Base-by-base conservation (phyloP, 2,888 invertebrate genomes). In the Trimorus sp. region DNA sequence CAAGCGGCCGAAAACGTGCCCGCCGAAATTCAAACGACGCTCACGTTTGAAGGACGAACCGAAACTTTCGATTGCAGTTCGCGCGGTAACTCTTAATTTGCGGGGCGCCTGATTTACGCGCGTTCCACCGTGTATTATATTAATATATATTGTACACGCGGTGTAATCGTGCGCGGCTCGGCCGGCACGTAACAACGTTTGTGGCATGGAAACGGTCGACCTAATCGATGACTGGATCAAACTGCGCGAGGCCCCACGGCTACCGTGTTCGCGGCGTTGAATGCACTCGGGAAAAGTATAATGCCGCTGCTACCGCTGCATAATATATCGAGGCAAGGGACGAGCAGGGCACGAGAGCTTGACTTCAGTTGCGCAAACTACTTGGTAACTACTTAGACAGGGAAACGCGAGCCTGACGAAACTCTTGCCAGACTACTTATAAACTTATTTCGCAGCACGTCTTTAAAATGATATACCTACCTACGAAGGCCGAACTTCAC, bases 401-500 rank as follows among this genome's bases (percentile, higher is more conserved):
- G 83, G 85, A 85, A 85, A 85, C 85, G 86, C 84, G 85, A 84
- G 87, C 87, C 88, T 88, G 89, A 88, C 87, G 85, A 89, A 89
- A 89, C 88, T 89, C 87, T 86, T 86, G 85, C 86, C 84, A 86
- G 87, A 89, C 89, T 90, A 90, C 89, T 90, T 89, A 90, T 86
- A 90, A 89, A 90, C 89, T 90, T 90, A 89, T 90, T 89, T 89
- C 87, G 88, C 84, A 86, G 87, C 87, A 87, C 88, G 89, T 89
- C 89, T 89, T 89, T 87, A 88, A 90, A 90, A 89, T 89, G 88
- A 89, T 89, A 88, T 89, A 89, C 86, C 86, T 83, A 83, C 83
- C 82, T 54, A 84, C 83, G 77, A 81, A 78, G 83, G 78, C 79
- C 78, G 79, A 83, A 76, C 82, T 74, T 66, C 76, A 81, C 71